Percentiles rank a stretch among this genome's conserved stretches.
Conservation (phyloP, 2,888 invertebrate species). For the Spodoptera exigua region DNA sequence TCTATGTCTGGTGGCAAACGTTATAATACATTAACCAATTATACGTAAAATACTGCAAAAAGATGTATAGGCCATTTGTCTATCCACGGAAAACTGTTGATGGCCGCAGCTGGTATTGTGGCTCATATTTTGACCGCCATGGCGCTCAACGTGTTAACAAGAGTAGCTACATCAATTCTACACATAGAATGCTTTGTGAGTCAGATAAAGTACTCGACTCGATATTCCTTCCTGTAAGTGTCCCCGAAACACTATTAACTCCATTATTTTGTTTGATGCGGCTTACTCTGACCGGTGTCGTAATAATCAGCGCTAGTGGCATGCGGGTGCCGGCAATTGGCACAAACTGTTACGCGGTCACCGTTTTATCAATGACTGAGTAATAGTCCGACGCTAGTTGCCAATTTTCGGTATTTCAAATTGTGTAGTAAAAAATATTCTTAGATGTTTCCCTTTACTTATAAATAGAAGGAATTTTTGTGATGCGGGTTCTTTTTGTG, state of each 20-base stretch:
- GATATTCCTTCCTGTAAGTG: conserved; percentile 16
- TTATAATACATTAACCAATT: no score
- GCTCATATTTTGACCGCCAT: no score
- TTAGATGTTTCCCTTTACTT: neutral
- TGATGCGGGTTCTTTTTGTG: no score
- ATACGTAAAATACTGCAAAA: no score
- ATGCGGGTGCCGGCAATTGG: conserved; percentile 66
- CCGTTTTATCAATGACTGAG: conserved; percentile 67
- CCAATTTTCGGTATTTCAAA: conserved; percentile 41
- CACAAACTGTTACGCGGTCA: conserved; percentile 68
- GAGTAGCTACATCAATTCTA: no score
- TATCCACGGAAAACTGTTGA: no score
- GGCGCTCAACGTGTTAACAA: no score
- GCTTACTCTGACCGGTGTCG: conserved; percentile 52
- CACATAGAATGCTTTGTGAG: no score
- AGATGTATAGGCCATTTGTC: no score
- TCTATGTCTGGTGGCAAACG: no score
- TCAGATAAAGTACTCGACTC: conserved; percentile 4
- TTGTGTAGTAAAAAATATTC: conserved; percentile 18
- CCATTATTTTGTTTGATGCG: conserved; percentile 41
- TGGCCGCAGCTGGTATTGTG: no score
- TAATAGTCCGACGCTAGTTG: conserved; percentile 42
- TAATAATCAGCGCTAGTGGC: conserved; percentile 61
- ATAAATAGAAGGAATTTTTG: no score
- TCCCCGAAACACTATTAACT: conserved; percentile 30